Base-by-base conservation (phyloP, 30 jellyfish, hydroid and myxozoan species). In the Phacellophora camtschatica region DNA sequence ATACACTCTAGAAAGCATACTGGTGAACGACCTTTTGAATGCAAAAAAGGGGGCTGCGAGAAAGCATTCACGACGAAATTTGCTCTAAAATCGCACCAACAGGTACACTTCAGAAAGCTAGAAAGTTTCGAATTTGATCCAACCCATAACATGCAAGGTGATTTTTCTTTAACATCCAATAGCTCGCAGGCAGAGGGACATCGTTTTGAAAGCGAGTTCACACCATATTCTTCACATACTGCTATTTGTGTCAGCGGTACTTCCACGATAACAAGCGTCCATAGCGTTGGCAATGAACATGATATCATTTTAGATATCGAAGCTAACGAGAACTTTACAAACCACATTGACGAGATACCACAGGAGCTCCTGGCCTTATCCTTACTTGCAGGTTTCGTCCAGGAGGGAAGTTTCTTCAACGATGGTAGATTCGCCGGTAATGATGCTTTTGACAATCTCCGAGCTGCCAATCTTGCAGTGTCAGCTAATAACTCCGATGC, bases 1-100 rank as follows among this genome's bases (percentile, higher is more conserved):
- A 87, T 83, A 12, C 97, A 90, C 56, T 43, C 67, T 3, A 54
- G 92, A 18, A 84, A 54, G 41, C 97, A 90, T 58, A 68, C 85
- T 6, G 93, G 96, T 7, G 97, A 83, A 51, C 83, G 84, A 43
- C 97, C 97, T 1, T 90, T 68, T 76, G 89, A 83, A 10, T 90
- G 97, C 82, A 69, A 84, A 35, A 85, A 72, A 8, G 83, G 81
- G 19, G 91, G 93, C 43, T 84, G 96, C 61, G 95, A 90, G 73
- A 72, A 92, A 59, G 88, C 89, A 45, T 89, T 89, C 68, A 73
- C 95, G 23, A 67, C 97, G 3, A 73, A 67, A 23, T 66, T 56
- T 49, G 97, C 87, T 0, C 54, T 84, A 46, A 71, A 72, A 51
- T 70, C 88, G 1, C 95, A 84, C 33, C 81, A 84, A 31, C 85